Conservation (phyloP, 92 coral and sea anemone species). For the Nematostella vectensis region DNA sequence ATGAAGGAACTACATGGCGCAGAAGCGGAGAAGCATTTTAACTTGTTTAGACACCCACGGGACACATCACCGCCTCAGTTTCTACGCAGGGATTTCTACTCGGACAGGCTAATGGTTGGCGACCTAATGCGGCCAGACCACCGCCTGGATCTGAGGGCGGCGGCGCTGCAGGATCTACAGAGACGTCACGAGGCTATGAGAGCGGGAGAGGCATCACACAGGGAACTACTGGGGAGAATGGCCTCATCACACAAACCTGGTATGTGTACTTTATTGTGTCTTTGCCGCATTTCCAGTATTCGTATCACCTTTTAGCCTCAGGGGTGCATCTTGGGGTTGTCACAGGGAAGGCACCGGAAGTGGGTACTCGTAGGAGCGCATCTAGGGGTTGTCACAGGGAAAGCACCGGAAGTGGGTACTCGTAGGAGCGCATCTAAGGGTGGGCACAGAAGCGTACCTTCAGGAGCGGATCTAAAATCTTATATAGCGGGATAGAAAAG, state of each 20-base stretch:
- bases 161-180: conserved; percentile 61
- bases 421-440: too few relatives aligned
- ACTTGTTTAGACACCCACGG: conserved; percentile 29
- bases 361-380: too few relatives aligned
- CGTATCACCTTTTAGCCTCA: too few relatives aligned
- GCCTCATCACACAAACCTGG: conserved; percentile 55
- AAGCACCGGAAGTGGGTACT: too few relatives aligned
- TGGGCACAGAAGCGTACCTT: too few relatives aligned
- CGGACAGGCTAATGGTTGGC: conserved; percentile 32
- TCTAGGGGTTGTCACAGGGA: too few relatives aligned
- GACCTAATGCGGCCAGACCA: conserved; percentile 41
- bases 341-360: too few relatives aligned
- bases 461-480: too few relatives aligned
- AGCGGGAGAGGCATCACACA: conserved; percentile 62
- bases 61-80: conserved; percentile 54
- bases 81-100: conserved; percentile 44
- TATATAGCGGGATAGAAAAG: too few relatives aligned
- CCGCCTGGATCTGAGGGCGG: conserved; percentile 54
- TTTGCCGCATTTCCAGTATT: conserved; percentile 11
- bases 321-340: too few relatives aligned
- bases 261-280: conserved; percentile 4
- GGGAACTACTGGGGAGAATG: conserved; percentile 80
- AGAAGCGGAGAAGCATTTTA: conserved; percentile 29
- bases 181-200: conserved; percentile 62
- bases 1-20: conserved; percentile 29